Percentiles rank a stretch among this genome's conserved stretches.
phyloP scores from a whole-genome alignment of 2,888 invertebrate species.

The Tetrapedia diversipes region DNA sequence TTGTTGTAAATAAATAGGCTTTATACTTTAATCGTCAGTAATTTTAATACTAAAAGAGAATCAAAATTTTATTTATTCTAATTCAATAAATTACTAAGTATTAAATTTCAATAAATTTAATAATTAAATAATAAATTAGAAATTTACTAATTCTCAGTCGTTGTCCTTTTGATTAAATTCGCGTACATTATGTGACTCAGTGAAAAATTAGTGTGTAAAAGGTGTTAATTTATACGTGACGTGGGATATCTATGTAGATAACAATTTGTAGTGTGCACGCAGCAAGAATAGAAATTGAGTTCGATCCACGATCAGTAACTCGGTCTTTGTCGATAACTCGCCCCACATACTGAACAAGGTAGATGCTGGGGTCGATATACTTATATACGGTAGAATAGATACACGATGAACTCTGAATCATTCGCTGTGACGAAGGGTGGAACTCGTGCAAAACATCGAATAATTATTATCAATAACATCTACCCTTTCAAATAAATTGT shows the following conservation, averaged over 20 bases:
- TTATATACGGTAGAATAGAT: constrained; percentile 26
- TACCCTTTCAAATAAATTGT: constrained; percentile 9
- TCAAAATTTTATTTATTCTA: no score
- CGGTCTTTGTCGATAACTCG: constrained; percentile 41
- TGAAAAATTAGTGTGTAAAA: neutral
- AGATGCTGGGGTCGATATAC: constrained; percentile 43
- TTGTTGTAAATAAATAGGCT: no score
- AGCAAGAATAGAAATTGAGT: constrained; percentile 32
- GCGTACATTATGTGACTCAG: neutral
- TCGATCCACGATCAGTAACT: constrained; percentile 33
- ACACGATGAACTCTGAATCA: constrained; percentile 25
- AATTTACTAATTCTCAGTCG: no score
- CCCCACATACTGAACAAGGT: constrained; percentile 41
- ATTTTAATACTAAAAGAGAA: no score
- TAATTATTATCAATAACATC: constrained; percentile 35
- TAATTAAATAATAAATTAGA: no score
- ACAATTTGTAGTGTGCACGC: constrained; percentile 8
- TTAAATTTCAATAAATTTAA: no score
- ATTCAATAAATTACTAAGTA: no score
- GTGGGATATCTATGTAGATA: neutral
- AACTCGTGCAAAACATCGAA: neutral
- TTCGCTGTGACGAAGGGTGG: constrained; percentile 21
- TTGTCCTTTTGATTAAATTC: no score
- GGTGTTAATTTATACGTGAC: neutral
- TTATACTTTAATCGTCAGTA: no score